These are phyloP conservation scores for Scaptomyza caliginosa DNA, from an alignment of 2,888 invertebrate species.

Conservation along the genomic window DNA sequence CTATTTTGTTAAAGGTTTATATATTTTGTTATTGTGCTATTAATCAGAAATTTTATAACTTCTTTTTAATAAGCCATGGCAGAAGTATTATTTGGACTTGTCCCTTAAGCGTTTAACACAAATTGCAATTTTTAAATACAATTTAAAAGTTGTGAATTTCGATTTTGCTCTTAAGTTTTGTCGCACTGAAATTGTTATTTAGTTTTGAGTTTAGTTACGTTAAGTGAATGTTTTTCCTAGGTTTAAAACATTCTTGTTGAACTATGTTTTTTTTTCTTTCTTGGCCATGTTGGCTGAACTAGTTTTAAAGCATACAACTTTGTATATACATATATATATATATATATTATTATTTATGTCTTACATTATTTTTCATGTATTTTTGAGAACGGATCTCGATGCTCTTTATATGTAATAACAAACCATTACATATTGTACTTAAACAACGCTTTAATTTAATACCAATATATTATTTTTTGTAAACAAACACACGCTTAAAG, in stretches of 20 bases:
- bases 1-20: constrained; percentile 24
- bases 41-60: constrained; percentile 75
- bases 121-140: constrained; percentile 77
- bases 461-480: constrained; percentile 48
- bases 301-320: constrained; percentile 48
- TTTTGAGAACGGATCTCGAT: constrained; percentile 68
- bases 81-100: constrained; percentile 49
- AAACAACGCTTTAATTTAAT: constrained; percentile 58
- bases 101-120: constrained; percentile 54
- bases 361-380: constrained; percentile 65
- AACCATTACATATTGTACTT: constrained; percentile 60
- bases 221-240: constrained; percentile 37
- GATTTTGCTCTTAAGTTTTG: constrained; percentile 43
- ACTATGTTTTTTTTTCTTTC: constrained; percentile 57
- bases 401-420: constrained; percentile 58
- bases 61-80: constrained; percentile 73
- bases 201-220: constrained; percentile 39
- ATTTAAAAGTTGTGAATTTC: constrained; percentile 76
- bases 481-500: constrained; percentile 26
- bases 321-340: constrained; percentile 10
- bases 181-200: constrained; percentile 56
- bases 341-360: constrained; percentile 59
- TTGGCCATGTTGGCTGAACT: constrained; percentile 20
- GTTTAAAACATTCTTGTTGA: constrained; percentile 49
- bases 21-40: constrained; percentile 71